These are phyloP conservation scores for Zaprionus obscuricornis DNA, from an alignment of 2,888 invertebrate genomes.

Conservation along the genomic window DNA sequence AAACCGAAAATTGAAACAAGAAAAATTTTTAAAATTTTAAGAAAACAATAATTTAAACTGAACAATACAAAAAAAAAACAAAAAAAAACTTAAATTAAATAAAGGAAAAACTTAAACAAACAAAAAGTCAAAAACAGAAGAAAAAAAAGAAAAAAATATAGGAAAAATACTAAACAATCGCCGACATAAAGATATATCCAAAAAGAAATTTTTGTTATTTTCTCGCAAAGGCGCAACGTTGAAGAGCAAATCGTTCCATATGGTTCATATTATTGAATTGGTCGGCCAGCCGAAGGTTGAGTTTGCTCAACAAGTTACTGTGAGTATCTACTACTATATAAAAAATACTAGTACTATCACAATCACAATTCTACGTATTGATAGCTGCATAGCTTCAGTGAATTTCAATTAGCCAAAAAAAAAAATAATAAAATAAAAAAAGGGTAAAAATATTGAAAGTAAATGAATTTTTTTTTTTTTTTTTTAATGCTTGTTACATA, in stretches of 20 bases:
- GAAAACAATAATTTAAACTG: slow-evolving; percentile 32
- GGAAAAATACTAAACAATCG: slow-evolving; percentile 10
- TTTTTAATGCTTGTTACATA: too few relatives aligned
- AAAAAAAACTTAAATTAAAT: slow-evolving; percentile 1
- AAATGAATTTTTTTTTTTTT: slow-evolving; percentile 60
- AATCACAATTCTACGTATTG: slow-evolving; percentile 4
- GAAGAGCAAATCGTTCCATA: slow-evolving; percentile 86
- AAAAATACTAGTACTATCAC: slow-evolving; percentile 8
- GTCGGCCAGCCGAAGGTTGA: slow-evolving; percentile 91
- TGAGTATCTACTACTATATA: slow-evolving; percentile 85
- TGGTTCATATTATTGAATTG: slow-evolving; percentile 92
- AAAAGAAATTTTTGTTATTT: slow-evolving; percentile 48
- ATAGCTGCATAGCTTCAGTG: slow-evolving; percentile 16
- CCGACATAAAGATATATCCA: slow-evolving; percentile 31
- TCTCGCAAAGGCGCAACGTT: slow-evolving; percentile 74
- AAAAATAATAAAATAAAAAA: too few relatives aligned
- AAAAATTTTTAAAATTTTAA: too few relatives aligned
- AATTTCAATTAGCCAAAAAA: too few relatives aligned
- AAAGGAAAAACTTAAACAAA: slow-evolving; percentile 12
- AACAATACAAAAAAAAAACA: slow-evolving; percentile 12
- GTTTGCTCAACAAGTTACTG: slow-evolving; percentile 90
- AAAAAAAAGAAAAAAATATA: slow-evolving; percentile 15
- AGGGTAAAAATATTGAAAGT: slow-evolving; percentile 35
- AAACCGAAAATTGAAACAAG: slow-evolving; percentile 24
- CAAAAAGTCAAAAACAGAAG: neutral